Evolutionary conservation across 2,888 invertebrate species (phyloP).

Genomic region (Steinernema hermaphroditum): DNA sequence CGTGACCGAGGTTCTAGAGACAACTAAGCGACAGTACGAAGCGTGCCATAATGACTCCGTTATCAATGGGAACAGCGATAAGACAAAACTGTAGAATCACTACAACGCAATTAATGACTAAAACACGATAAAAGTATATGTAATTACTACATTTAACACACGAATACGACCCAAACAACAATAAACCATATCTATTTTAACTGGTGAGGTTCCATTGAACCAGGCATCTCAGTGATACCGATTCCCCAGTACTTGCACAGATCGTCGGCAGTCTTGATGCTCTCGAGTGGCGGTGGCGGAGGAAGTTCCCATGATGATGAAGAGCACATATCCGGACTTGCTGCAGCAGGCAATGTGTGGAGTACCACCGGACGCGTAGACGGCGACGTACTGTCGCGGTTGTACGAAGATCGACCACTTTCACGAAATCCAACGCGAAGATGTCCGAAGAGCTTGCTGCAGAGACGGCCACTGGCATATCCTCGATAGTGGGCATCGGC

Average conservation of each 20-base stretch:
- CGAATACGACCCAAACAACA: too few species aligned
- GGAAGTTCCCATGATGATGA: not conserved
- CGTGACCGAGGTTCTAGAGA: too few species aligned
- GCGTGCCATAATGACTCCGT: too few species aligned
- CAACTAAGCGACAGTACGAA: too few species aligned
- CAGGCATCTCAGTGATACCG: conserved; percentile 22
- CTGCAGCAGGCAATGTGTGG: not conserved
- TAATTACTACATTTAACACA: too few species aligned
- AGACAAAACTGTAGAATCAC: too few species aligned
- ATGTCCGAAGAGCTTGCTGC: conserved; percentile 7
- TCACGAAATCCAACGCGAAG: conserved; percentile 19
- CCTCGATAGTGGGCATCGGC: conserved; percentile 24
- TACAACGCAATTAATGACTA: too few species aligned
- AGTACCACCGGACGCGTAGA: not conserved
- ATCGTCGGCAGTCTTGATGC: not conserved
- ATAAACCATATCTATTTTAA: not conserved
- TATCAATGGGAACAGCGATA: too few species aligned
- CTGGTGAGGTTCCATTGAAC: not conserved
- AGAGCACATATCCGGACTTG: too few species aligned
- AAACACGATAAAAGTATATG: too few species aligned
- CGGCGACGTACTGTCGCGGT: not conserved
- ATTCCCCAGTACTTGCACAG: conserved; percentile 26
- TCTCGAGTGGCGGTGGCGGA: not conserved
- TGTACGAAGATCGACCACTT: not conserved
- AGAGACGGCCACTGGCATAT: conserved; percentile 6